Evolutionary conservation across 2,797 vertebrate genomes (phyloP), one percentile per base, ranked within the genome.

Genomic region (Salmo trutta): DNA sequence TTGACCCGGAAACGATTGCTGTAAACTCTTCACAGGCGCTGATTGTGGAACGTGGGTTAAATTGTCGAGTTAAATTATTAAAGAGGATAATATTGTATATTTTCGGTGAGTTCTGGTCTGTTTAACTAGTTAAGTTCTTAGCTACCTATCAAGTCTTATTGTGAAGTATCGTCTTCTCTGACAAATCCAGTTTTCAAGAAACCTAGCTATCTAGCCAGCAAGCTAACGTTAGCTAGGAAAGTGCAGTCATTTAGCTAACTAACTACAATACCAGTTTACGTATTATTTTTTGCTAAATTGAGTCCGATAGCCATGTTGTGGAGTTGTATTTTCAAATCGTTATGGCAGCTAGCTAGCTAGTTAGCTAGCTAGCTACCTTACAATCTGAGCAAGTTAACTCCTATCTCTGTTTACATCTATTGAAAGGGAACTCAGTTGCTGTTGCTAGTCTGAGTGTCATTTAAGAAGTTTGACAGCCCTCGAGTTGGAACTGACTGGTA

Each of bases 31-130:
- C 27, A 6, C 27, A 31, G 21, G 14, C 29, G 16, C 31, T 59
- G 19, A 21, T 59, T 19, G 56, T 6, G n/a, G 5, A 17, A 33
- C 15, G 36, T 31, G 66, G 66, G 66, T 68, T 68, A 68, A 19
- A 19, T 68, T 33, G 15, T 31, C 2, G 31, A 33, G 16, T 68
- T n/a, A 5, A 31, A 29, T 56, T 10, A 36, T 73, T 8, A 6
- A 59, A 73, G 27, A 73, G 53, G 17, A n/a, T 3, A 56, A 73
- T 33, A n/a, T 56, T 36, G 24, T 27, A 73, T 54, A 56, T 73
- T 73, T 73, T 73, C 8, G 7, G 71, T 73, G 27, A 73, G 71
- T 59, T 56, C 2, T 19, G 16, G 17, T 8, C 16, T 17, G 19
- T 17, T 68, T 7, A 68, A 68, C 15, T 68, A 67, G 66, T 17